phyloP scores from a whole-genome alignment of 2,113 vertebrate species.

The Neolamprologus caudopunctatus region DNA sequence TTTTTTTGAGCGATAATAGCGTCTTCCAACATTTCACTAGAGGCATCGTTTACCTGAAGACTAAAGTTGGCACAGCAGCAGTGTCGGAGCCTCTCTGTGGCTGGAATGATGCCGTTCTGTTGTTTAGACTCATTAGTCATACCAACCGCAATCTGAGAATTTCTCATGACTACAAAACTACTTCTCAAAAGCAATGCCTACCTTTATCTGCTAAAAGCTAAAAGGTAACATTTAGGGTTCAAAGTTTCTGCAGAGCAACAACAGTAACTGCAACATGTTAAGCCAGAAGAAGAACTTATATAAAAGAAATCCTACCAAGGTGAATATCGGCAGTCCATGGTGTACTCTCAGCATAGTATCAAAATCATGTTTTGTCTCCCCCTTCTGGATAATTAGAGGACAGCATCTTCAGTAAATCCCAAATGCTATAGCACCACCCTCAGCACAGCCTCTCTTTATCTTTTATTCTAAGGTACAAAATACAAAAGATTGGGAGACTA shows the following conservation, averaged over 20 bases:
- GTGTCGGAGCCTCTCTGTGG: background rate
- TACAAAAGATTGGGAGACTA: background rate
- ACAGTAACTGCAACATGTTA: background rate
- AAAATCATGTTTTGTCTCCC: conserved; percentile 18
- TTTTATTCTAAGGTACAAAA: background rate
- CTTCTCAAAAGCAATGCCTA: background rate
- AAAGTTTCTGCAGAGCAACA: background rate
- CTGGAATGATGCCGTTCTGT: background rate
- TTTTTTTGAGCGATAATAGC: background rate
- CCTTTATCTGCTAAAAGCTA: background rate
- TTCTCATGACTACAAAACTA: background rate
- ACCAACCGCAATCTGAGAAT: background rate
- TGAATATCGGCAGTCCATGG: background rate
- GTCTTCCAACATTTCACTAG: background rate
- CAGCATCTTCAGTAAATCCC: background rate
- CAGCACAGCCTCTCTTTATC: background rate
- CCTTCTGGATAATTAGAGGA: conserved; percentile 8
- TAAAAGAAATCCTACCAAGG: background rate
- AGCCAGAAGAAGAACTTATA: background rate
- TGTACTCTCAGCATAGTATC: background rate
- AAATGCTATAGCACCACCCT: background rate
- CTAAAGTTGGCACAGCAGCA: conserved; percentile 35
- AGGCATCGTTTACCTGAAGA: background rate
- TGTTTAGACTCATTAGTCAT: conserved; percentile 14
- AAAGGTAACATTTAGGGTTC: background rate